Percentiles rank a stretch among this genome's conserved stretches.
Evolutionary conservation across 2,888 invertebrate genomes (phyloP).

Genomic region (Branchipolynoe longqiensis): DNA sequence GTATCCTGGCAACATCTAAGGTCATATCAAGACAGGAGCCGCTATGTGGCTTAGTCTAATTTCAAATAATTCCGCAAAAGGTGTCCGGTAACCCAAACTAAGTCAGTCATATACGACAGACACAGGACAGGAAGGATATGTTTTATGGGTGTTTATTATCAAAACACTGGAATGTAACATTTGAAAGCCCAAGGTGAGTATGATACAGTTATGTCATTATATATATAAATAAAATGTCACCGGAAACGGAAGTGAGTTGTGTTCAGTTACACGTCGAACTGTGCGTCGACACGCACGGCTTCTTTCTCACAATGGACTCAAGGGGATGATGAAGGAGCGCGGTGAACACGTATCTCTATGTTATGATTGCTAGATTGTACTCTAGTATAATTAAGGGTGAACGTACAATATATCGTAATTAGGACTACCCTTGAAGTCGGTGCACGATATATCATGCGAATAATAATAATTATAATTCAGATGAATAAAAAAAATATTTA

Average conservation of each 20-base stretch:
- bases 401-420: no score
- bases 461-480: no score
- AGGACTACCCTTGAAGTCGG: no score
- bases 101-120: not conserved
- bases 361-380: conserved; percentile 7
- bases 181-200: conserved; percentile 47
- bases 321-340: not conserved
- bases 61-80: no score
- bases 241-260: not conserved
- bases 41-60: no score
- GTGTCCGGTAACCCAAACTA: not conserved
- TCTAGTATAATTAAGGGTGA: no score
- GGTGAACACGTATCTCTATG: conserved; percentile 2
- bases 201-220: not conserved
- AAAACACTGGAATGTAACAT: conserved; percentile 46
- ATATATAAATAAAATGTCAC: not conserved
- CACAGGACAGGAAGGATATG: not conserved
- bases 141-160: not conserved
- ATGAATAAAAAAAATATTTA: no score
- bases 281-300: not conserved
- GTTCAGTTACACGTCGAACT: no score
- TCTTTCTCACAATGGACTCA: not conserved
- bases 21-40: no score
- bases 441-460: no score
- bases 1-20: no score